A percentile compares a stretch with the other conserved stretches of the same genome.
These are phyloP conservation scores for Furcula furcula DNA, from an alignment of 2,888 invertebrate species.

Conservation along the genomic window DNA sequence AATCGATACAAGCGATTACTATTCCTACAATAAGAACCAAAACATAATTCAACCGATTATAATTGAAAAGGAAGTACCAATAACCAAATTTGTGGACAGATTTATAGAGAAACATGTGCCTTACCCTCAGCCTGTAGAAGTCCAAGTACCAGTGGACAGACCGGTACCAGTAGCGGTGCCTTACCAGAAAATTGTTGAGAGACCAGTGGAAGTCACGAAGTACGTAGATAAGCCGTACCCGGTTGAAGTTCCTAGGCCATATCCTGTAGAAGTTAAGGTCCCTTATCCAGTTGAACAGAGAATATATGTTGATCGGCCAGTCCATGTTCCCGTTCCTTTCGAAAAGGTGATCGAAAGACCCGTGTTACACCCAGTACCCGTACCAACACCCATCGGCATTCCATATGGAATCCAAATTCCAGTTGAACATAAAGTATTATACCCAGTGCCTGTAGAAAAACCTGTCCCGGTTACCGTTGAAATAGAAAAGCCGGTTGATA, in stretches of 20 bases:
- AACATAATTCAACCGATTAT: constrained; percentile 71
- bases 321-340: constrained; percentile 73
- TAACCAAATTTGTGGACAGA: constrained; percentile 69
- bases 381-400: constrained; percentile 69
- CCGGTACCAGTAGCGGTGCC: constrained; percentile 67
- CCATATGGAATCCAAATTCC: constrained; percentile 58
- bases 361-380: constrained; percentile 56
- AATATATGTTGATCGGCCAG: constrained; percentile 75
- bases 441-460: constrained; percentile 65
- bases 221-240: constrained; percentile 83
- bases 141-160: constrained; percentile 64
- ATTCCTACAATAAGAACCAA: constrained; percentile 44
- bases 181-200: constrained; percentile 79
- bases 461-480: constrained; percentile 65
- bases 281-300: constrained; percentile 76
- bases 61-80: constrained; percentile 70
- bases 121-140: constrained; percentile 61
- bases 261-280: constrained; percentile 78
- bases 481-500: constrained; percentile 61
- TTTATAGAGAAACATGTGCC: constrained; percentile 70
- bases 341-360: constrained; percentile 80
- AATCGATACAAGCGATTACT: constrained; percentile 48
- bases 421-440: constrained; percentile 59
- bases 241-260: constrained; percentile 73
- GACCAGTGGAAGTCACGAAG: constrained; percentile 73